Base-by-base conservation (phyloP, 2,888 invertebrate species). In the Acrocera orbiculus region DNA sequence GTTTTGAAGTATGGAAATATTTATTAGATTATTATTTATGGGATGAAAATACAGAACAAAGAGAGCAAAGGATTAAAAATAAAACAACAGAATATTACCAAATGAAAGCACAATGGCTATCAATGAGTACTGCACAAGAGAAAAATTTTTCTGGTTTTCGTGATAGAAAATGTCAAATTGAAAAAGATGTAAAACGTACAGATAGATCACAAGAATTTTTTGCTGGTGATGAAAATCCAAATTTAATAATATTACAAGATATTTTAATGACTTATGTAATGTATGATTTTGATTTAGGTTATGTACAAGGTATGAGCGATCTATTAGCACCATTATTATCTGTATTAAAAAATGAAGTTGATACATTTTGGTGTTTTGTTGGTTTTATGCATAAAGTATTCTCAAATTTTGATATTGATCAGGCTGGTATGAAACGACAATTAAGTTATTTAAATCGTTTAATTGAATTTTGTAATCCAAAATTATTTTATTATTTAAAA, bases 311-410 rank as follows among this genome's bases (percentile, higher is more conserved):
- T 15, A 98, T 98, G 98, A 92, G 90, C 48, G 98, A 98, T 60
- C 67, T 96, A 32, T 61, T 98, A 34, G 86, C 95, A 5, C 96
- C 96, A 0, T 75, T 98, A 47, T 63, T 96, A 34, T 73, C 80
- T 50, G 67, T 95, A 28, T 68, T 93, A 66, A 76, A 80, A 42
- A 80, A 89, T 52, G 98, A 98, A 60, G 86, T 87, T 4, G 93
- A 96, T 54, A 79, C 90, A 1, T 98, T 98, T 64, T 98, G 98
- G 98, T 92, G 93, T 60, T 98, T 98, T 56, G 92, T 86, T 23
- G 93, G 93, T 7, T 87, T 95, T 48, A 96, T 98, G 92, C 78
- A 95, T 38, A 76, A 76, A 66, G 80, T 96, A 56, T 73, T 74
- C 40, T 69, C 72, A 10, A 98, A 98, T 63, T 98, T 98, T 62